Conservation (phyloP, 2,888 invertebrate genomes). For the Nysson spinosus region DNA sequence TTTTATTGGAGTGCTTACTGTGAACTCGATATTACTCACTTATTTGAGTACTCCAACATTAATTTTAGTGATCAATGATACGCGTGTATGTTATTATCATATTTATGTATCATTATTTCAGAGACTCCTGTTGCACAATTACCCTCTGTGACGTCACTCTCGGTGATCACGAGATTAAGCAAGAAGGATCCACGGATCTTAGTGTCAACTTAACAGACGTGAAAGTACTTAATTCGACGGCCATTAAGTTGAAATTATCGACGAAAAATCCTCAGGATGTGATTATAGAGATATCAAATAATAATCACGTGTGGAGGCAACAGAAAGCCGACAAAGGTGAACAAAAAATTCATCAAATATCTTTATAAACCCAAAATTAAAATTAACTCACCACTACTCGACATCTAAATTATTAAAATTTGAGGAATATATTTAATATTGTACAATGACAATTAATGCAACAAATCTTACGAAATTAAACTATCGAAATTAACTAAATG, state of each 20-base stretch:
- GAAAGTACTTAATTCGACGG: slow-evolving; percentile 74
- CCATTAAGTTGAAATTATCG: slow-evolving; percentile 71
- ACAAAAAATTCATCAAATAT: not conserved
- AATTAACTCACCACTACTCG: not conserved
- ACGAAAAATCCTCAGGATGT: slow-evolving; percentile 66
- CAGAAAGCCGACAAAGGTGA: slow-evolving; percentile 70
- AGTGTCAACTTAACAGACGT: slow-evolving; percentile 71
- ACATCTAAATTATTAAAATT: too few species aligned
- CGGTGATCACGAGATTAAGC: slow-evolving; percentile 83
- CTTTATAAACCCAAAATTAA: not conserved
- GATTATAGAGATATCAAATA: slow-evolving; percentile 70
- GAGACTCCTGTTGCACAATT: slow-evolving; percentile 90
- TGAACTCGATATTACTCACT: too few species aligned
- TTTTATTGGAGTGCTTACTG: too few species aligned
- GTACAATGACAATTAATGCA: too few species aligned
- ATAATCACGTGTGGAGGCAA: slow-evolving; percentile 73
- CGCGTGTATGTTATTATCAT: too few species aligned
- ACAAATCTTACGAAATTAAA: too few species aligned
- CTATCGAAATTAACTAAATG: too few species aligned
- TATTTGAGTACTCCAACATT: too few species aligned
- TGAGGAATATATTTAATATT: too few species aligned
- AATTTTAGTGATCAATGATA: too few species aligned
- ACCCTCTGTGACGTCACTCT: slow-evolving; percentile 92
- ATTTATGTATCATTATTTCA: slow-evolving; percentile 63
- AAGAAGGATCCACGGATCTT: slow-evolving; percentile 70